Conservation (phyloP, 2,888 invertebrate genomes). For the Piscicola geometra region DNA sequence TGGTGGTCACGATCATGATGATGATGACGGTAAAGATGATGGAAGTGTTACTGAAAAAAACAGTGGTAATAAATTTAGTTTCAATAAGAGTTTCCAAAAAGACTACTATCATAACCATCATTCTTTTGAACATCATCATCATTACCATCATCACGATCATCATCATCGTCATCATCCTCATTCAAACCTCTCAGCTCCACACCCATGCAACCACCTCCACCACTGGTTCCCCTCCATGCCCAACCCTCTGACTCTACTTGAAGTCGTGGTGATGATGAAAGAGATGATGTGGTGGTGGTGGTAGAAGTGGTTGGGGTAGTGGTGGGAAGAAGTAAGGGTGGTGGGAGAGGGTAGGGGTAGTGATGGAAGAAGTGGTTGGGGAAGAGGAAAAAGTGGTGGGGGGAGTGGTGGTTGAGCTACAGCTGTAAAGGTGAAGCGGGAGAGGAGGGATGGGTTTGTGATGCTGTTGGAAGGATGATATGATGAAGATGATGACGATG, state of each 20-base stretch:
- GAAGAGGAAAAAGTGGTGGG: neutral
- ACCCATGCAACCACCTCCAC: neutral
- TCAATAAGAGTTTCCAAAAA: too few relatives aligned
- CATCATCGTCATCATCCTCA: neutral
- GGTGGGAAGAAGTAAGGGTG: neutral
- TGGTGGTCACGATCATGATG: too few relatives aligned
- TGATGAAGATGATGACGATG: conserved; percentile 15
- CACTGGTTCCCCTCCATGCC: neutral
- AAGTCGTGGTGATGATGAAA: neutral
- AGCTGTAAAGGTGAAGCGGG: too few relatives aligned
- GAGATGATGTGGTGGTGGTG: neutral
- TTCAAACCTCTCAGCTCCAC: neutral
- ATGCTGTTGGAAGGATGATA: too few relatives aligned
- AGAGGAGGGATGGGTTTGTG: too few relatives aligned
- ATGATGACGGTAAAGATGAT: too few relatives aligned
- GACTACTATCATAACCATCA: conserved; percentile 14
- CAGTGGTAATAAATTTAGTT: too few relatives aligned
- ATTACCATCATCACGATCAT: conserved; percentile 7
- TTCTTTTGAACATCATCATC: conserved; percentile 13
- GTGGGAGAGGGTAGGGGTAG: neutral
- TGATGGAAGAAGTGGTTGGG: neutral
- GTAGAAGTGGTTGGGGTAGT: neutral
- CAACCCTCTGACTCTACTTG: neutral
- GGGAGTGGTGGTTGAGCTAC: too few relatives aligned
- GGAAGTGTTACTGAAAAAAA: too few relatives aligned